Base-by-base conservation (phyloP, 1,140 invertebrate species). In the Tenebrio molitor region DNA sequence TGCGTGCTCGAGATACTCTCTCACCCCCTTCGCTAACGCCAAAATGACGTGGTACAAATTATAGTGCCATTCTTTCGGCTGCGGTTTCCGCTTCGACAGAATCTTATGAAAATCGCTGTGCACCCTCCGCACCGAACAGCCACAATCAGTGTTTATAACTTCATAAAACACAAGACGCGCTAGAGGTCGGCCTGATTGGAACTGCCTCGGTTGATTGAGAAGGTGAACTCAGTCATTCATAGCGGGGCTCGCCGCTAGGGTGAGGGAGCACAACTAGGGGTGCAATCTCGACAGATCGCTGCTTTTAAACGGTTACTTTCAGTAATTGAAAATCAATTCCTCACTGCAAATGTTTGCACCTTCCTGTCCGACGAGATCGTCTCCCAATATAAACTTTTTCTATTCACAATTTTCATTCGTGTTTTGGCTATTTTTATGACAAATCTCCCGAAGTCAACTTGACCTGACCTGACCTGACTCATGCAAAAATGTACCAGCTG, bases 1-100 rank as follows among this genome's bases (percentile, higher is more conserved):
- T 66, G 64, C 64, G 64, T 66, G 36, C 64, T 66, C 64, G 64
- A 66, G 64, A 66, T 66, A 44, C 36, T 66, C 21, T 42, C 64
- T 23, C n/a, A n/a, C n/a, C 36, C 36, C 64, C 64, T 66, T 44
- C 64, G 23, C 64, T 29, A 44, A 66, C 36, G 17, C 36, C 36
- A 34, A 66, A 66, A 66, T 66, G 64, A 66, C 64, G 36, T 66
- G 64, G 15, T 36, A 66, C 36, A 66, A 66, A 25, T 66, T 41
- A 41, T 66, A 66, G 17, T 41, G 64, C 36, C 36, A 66, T 66
- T 41, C 21, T 66, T 41, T 41, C 64, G 19, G n/a, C 36, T 39
- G 12, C 36, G 16, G 15, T 65, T 65, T 65, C 39, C 39, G 34
- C 33, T 17, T 65, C 33, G 16, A 19, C 17, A n/a, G 21, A 25